phyloP scores from a whole-genome alignment of 2,888 invertebrate species.

The Phania funesta region DNA sequence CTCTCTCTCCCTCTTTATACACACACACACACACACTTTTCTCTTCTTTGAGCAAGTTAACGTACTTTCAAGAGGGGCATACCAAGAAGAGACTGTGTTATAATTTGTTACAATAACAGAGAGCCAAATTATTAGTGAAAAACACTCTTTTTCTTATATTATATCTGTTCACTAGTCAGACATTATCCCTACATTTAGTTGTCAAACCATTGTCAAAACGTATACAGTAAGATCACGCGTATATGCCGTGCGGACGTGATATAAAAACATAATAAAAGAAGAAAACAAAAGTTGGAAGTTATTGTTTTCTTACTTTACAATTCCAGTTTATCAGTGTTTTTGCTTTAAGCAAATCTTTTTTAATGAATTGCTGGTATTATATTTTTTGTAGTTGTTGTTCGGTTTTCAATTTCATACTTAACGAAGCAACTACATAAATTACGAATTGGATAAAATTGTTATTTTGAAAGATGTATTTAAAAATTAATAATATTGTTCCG shows the following conservation, averaged over 20 bases:
- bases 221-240: slow-evolving; percentile 64
- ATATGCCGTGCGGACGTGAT: slow-evolving; percentile 23
- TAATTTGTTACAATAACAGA: slow-evolving; percentile 28
- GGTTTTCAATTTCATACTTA: slow-evolving; percentile 9
- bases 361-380: not conserved
- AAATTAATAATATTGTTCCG: not conserved
- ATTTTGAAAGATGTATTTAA: not conserved
- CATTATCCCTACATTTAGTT: slow-evolving; percentile 67
- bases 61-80: not conserved
- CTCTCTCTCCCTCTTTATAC: not conserved
- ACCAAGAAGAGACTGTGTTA: not conserved
- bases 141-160: not conserved
- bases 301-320: slow-evolving; percentile 17
- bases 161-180: slow-evolving; percentile 29
- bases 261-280: slow-evolving; percentile 14
- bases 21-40: no score
- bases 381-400: slow-evolving; percentile 3
- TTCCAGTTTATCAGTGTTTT: slow-evolving; percentile 47
- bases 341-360: slow-evolving; percentile 19
- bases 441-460: not conserved
- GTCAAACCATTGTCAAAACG: slow-evolving; percentile 70
- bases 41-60: not conserved
- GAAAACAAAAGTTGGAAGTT: slow-evolving; percentile 32
- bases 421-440: slow-evolving; percentile 3
- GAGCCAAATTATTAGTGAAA: not conserved